Evolutionary conservation across 2,113 vertebrate genomes (phyloP).

Genomic region (Pyrgilauda ruficollis): DNA sequence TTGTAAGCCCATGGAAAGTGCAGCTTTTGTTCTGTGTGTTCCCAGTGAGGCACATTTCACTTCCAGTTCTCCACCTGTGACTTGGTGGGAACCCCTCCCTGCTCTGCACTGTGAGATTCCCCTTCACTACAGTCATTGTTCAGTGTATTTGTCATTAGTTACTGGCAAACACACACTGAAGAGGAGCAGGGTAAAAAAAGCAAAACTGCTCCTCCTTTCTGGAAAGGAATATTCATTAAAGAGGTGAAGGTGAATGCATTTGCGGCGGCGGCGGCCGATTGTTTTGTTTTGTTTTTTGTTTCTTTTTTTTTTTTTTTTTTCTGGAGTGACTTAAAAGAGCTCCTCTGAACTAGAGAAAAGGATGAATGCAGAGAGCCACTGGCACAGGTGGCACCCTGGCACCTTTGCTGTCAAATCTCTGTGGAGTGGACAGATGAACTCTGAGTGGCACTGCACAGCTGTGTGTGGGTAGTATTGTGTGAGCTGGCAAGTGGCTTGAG

Average conservation of each 20-base stretch:
- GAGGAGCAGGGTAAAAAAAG: neutral
- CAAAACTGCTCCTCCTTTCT: fast-evolving
- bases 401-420: neutral
- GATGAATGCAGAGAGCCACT: neutral
- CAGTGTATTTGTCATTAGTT: neutral
- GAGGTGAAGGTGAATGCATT: neutral
- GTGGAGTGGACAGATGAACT: neutral
- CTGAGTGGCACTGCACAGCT: neutral
- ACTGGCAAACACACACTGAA: neutral
- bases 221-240: neutral
- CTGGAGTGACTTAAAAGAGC: neutral
- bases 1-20: neutral
- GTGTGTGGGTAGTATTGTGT: neutral
- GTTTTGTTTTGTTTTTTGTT: fast-evolving
- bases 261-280: too few relatives aligned
- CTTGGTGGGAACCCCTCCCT: neutral
- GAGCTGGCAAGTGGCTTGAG: neutral
- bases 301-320: neutral
- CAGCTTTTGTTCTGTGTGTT: neutral
- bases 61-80: neutral
- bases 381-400: neutral
- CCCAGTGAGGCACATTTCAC: neutral
- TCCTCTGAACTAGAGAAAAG: neutral
- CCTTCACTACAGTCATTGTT: neutral
- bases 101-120: fast-evolving